Evolutionary conservation across 2,888 invertebrate genomes (phyloP).

Genomic region (Erebia palarica): DNA sequence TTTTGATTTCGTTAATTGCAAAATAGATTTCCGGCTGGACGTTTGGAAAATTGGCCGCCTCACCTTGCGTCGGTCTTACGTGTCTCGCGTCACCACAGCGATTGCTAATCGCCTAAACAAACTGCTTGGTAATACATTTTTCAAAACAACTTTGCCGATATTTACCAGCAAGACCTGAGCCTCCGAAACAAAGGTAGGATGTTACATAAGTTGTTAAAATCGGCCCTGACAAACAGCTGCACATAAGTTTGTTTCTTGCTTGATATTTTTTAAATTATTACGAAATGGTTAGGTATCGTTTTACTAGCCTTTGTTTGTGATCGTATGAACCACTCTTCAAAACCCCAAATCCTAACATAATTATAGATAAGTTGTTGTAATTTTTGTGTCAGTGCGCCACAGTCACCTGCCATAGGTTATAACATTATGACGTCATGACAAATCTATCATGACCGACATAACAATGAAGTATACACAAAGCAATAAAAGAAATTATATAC

Average conservation of each 20-base stretch:
- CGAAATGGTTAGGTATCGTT: neutral
- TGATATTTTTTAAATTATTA: constrained; percentile 7
- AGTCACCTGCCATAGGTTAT: neutral
- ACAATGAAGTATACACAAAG: neutral
- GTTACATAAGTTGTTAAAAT: constrained; percentile 40
- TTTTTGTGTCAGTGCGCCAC: neutral
- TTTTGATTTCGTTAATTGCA: constrained; percentile 13
- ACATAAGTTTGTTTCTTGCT: constrained; percentile 32
- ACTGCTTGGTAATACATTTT: constrained; percentile 53
- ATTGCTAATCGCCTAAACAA: constrained; percentile 63
- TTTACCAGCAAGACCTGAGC: constrained; percentile 20
- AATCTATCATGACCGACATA: neutral
- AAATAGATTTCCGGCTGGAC: constrained; percentile 36
- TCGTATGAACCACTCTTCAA: neutral
- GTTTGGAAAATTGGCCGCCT: constrained; percentile 59
- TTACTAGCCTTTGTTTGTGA: neutral
- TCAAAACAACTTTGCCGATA: constrained; percentile 21
- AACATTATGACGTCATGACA: neutral
- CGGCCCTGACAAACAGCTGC: constrained; percentile 41
- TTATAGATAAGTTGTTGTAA: neutral
- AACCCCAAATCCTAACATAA: neutral
- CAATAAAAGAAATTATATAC: neutral
- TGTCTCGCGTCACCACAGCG: constrained; percentile 62
- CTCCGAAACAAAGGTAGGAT: constrained; percentile 35
- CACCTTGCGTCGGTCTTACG: constrained; percentile 59